phyloP scores from a whole-genome alignment of 2,113 vertebrate genomes.

The Tauraco erythrolophus region DNA sequence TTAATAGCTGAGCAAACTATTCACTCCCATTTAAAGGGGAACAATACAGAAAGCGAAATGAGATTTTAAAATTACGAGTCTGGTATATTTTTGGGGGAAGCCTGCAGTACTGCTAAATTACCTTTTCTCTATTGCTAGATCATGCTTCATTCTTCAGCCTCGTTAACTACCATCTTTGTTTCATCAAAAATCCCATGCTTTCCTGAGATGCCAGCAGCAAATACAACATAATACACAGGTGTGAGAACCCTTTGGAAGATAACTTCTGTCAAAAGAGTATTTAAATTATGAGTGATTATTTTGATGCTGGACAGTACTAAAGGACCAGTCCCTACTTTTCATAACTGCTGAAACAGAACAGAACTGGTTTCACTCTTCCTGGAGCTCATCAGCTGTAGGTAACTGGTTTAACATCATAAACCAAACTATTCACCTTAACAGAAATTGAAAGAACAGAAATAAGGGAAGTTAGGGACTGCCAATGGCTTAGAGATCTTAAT shows the following conservation, averaged over 20 bases:
- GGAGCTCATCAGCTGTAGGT: neutral
- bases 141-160: neutral
- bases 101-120: neutral
- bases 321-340: neutral
- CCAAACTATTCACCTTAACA: neutral
- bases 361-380: neutral
- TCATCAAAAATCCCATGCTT: neutral
- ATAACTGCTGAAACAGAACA: neutral
- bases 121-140: neutral
- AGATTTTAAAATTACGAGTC: neutral
- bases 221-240: neutral
- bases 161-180: neutral
- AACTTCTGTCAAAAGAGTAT: neutral
- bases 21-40: neutral
- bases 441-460: neutral
- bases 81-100: neutral
- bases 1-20: neutral
- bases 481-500: neutral
- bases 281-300: neutral
- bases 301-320: neutral
- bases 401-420: neutral
- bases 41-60: neutral
- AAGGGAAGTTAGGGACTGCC: neutral
- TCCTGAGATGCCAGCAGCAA: neutral
- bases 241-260: neutral